phyloP scores from a whole-genome alignment of 2,797 vertebrate species.

The Amblyraja radiata region DNA sequence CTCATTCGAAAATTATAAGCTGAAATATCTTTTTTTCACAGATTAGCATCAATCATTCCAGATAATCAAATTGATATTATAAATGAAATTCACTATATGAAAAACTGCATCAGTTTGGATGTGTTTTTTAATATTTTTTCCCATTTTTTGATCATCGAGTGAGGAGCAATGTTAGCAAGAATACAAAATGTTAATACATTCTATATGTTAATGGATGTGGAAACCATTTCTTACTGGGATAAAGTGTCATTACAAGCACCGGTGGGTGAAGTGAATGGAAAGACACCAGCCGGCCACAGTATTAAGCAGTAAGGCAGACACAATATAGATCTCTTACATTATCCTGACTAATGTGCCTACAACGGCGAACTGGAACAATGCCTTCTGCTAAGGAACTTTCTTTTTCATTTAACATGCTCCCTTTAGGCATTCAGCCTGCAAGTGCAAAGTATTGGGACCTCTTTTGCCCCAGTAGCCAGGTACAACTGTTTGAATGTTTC shows the following conservation, averaged over 20 bases:
- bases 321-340: slow-evolving; percentile 25
- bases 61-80: not conserved
- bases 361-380: not conserved
- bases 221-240: slow-evolving; percentile 29
- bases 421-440: not conserved
- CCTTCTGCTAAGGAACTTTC: not conserved
- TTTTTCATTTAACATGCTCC: too few species aligned
- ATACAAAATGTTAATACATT: slow-evolving; percentile 20
- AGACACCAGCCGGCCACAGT: not conserved
- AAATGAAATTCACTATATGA: slow-evolving; percentile 14
- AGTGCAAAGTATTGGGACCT: not conserved
- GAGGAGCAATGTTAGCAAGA: not conserved
- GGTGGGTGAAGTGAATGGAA: slow-evolving; percentile 22
- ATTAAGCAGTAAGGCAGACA: not conserved
- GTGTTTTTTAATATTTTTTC: not conserved
- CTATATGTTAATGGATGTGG: slow-evolving; percentile 21
- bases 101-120: not conserved
- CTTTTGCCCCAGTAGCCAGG: not conserved
- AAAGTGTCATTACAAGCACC: slow-evolving; percentile 29
- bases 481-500: too few species aligned
- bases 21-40: not conserved
- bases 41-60: not conserved
- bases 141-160: not conserved
- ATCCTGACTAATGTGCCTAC: slow-evolving; percentile 7
- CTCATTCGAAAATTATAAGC: not conserved